Base-by-base conservation (phyloP, 2,888 invertebrate species). In the Yponomeuta evonymella region DNA sequence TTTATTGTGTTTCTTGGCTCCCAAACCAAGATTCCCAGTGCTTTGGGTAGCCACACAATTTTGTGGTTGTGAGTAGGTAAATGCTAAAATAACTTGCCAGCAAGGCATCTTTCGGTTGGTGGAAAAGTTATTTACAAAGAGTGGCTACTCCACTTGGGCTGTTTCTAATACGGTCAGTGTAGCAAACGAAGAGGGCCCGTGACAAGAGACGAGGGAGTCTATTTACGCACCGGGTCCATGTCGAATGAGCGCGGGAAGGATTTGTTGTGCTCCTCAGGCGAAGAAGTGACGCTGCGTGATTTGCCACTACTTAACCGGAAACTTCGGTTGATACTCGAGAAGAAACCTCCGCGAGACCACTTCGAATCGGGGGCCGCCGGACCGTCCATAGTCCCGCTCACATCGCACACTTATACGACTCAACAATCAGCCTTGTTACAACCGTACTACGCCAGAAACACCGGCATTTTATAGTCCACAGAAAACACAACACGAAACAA, bases 271-370 rank as follows among this genome's bases (percentile, higher is more conserved):
- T 23, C 12, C 15, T 12, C n/a, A 5, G 65, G 65, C 11, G 85
- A 85, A 73, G 74, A 86, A 73, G 75, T 82, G 69, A 76, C 78
- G 78, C 81, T 84, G 76, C 81, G 85, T 23, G 88, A 80, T 77
- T 84, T 90, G 63, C 84, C 84, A 73, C 83, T 84, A 36, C 84
- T 78, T 73, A 91, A 79, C 71, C 92, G 88, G 82, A 92, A 90
- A 81, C 92, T 92, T 79, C 90, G 86, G 77, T 92, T 92, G 29
- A 92, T 81, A 72, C 86, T 83, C 73, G 88, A 90, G 78, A 92
- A 83, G 83, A 92, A 90, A 73, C 92, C 90, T 76, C 89, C 89
- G 74, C 89, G 86, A 79, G 87, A 86, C 89, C 89, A 88, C 84
- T 89, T 83, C 74, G 88, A 82, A 78, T 88, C 88, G 79, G 80